These are phyloP conservation scores for Anguilla rostrata DNA, from an alignment of 2,113 vertebrate species.

Conservation along the genomic window DNA sequence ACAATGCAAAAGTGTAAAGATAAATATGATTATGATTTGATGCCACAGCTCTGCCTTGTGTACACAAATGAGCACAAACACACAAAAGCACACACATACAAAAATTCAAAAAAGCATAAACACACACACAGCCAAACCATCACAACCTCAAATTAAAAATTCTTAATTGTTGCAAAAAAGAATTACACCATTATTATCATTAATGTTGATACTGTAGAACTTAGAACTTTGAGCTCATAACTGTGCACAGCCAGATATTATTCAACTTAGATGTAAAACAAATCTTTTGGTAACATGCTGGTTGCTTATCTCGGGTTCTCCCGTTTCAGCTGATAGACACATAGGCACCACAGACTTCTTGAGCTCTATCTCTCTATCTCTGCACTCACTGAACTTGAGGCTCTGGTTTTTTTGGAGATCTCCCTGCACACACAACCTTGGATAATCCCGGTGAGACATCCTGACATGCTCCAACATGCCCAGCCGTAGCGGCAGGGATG, in stretches of 20 bases:
- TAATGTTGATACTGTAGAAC: background rate
- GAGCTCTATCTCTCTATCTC: background rate
- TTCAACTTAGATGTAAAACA: background rate
- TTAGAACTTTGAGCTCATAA: too few species aligned
- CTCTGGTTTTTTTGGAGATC: background rate
- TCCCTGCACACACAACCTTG: background rate
- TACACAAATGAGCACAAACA: background rate
- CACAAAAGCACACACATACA: background rate
- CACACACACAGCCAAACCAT: background rate
- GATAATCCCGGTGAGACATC: background rate
- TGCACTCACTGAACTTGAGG: constrained; percentile 1
- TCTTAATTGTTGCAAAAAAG: background rate
- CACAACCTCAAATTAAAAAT: background rate
- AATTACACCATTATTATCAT: background rate
- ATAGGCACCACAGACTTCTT: background rate
- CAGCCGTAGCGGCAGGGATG: background rate
- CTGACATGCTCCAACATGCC: background rate
- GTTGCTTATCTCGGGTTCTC: background rate
- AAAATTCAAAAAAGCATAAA: background rate
- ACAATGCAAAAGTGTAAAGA: background rate
- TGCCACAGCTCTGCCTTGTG: background rate
- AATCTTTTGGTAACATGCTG: background rate
- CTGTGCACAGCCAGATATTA: background rate
- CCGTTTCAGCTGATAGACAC: background rate
- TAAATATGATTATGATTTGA: background rate